phyloP scores from a whole-genome alignment of 2,797 vertebrate genomes.

The Tragelaphus eurycerus region DNA sequence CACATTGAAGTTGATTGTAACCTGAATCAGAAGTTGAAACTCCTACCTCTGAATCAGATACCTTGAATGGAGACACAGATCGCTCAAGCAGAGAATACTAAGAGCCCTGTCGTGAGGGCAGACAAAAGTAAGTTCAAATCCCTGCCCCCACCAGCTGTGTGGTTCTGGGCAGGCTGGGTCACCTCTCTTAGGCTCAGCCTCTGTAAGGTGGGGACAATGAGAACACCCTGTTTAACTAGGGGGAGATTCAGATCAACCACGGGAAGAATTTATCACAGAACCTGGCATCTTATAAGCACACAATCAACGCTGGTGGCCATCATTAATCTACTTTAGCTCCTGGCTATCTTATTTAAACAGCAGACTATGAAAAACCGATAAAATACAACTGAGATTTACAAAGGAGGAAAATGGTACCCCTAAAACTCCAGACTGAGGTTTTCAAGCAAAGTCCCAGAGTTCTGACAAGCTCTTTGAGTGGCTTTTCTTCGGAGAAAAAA shows the following conservation, averaged over 20 bases:
- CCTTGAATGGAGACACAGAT: background rate
- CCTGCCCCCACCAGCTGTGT: rapidly evolving
- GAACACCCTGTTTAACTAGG: rapidly evolving
- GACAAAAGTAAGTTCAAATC: background rate
- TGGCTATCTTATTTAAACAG: background rate
- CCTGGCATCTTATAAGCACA: rapidly evolving
- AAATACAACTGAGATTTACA: background rate
- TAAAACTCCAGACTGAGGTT: background rate
- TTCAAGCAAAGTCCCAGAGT: background rate
- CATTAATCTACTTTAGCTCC: background rate
- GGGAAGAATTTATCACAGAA: background rate
- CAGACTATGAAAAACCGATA: background rate
- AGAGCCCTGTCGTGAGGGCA: rapidly evolving
- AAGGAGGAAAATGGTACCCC: background rate
- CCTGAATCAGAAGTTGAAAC: background rate
- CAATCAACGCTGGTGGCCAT: rapidly evolving
- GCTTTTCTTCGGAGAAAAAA: background rate
- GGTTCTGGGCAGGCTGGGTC: background rate
- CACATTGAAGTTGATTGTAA: no score
- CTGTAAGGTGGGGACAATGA: background rate
- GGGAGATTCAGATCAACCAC: rapidly evolving
- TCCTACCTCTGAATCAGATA: background rate
- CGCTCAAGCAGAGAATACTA: rapidly evolving
- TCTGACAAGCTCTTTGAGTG: background rate
- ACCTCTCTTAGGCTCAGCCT: background rate